Evolutionary conservation across 2,113 vertebrate species (phyloP).

Genomic region (Phyllostomus hastatus): DNA sequence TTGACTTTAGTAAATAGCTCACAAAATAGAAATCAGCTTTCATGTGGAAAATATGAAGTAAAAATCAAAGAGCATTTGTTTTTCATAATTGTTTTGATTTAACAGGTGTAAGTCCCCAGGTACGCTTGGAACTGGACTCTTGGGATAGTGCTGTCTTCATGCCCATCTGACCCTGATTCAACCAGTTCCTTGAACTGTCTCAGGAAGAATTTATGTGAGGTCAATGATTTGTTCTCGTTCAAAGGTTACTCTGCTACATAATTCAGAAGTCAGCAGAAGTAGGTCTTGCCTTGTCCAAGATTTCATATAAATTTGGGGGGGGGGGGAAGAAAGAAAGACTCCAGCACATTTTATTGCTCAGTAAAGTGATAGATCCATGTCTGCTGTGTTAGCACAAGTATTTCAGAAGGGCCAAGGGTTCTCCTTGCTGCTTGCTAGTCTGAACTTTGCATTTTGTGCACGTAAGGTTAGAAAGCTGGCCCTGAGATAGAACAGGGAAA

Average conservation of each 20-base stretch:
- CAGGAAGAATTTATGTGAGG: slow-evolving; percentile 57
- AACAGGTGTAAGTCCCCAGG: background rate
- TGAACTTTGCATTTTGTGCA: slow-evolving; percentile 63
- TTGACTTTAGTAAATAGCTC: background rate
- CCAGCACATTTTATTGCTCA: slow-evolving; percentile 65
- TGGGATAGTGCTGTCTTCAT: background rate
- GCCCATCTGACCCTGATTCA: slow-evolving; percentile 66
- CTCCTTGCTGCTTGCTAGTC: background rate
- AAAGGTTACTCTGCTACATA: slow-evolving; percentile 73
- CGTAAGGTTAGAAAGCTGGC: background rate
- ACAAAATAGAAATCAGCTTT: background rate
- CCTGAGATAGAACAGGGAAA: background rate
- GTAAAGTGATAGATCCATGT: background rate
- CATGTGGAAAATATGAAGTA: background rate
- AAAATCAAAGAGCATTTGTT: background rate
- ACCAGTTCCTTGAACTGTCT: slow-evolving; percentile 53
- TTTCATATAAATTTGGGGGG: background rate
- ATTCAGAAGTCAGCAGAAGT: slow-evolving; percentile 77
- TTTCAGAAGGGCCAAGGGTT: slow-evolving; percentile 54
- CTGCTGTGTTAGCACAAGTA: background rate
- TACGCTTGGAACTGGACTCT: background rate
- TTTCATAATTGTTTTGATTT: background rate
- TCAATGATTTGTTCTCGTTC: slow-evolving; percentile 66
- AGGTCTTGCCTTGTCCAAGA: slow-evolving; percentile 3
- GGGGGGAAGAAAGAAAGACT: background rate